Conservation (phyloP, 1,140 invertebrate species). For the Aleiodes sp. region DNA sequence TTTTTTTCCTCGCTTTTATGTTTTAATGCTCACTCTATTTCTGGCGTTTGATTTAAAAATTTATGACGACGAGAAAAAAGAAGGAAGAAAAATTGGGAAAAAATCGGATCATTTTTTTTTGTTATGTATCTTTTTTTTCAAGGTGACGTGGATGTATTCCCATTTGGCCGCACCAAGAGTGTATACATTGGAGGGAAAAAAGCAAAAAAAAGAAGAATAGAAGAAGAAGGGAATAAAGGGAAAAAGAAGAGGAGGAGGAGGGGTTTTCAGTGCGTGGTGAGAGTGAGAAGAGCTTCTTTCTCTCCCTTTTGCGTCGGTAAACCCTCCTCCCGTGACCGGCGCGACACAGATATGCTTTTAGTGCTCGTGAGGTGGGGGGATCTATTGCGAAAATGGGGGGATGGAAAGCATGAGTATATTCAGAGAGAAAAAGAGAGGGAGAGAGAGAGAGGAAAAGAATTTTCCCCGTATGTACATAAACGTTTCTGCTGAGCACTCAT, state of each 20-base stretch:
- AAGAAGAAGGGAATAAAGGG: not conserved
- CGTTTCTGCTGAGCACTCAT: not conserved
- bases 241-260: not conserved
- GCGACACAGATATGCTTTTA: conserved; percentile 53
- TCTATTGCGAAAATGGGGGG: conserved; percentile 16
- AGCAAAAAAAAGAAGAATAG: not conserved
- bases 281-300: conserved; percentile 12
- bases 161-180: not conserved
- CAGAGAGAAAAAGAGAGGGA: not conserved
- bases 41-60: not conserved
- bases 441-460: not conserved
- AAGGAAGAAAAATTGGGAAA: too few relatives aligned
- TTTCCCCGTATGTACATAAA: conserved; percentile 3
- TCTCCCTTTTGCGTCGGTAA: conserved; percentile 20
- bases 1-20: not conserved
- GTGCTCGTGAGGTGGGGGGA: conserved; percentile 39
- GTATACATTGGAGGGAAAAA: not conserved
- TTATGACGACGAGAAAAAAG: not conserved
- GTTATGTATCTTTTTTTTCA: too few relatives aligned
- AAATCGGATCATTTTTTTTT: not conserved
- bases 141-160: not conserved
- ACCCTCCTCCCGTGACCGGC: conserved; percentile 38
- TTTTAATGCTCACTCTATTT: not conserved
- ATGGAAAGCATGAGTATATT: not conserved
- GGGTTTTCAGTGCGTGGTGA: not conserved